Evolutionary conservation across 2,888 invertebrate species (phyloP), one percentile per base, ranked within the genome.

Genomic region (Sepiola atlantica): DNA sequence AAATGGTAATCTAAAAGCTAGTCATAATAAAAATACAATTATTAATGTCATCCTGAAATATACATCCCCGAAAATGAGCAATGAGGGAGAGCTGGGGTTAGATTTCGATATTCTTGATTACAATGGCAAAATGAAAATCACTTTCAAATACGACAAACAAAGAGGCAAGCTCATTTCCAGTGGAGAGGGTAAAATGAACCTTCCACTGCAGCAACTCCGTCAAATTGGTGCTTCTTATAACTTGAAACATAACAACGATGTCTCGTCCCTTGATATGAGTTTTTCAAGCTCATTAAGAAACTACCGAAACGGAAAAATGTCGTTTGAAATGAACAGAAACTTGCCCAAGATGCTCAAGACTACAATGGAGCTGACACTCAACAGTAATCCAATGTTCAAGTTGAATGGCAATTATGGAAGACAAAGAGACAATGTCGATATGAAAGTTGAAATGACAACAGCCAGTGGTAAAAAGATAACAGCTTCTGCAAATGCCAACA

Each of bases 181-280:
- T 55, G 92, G 92, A 0, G 92, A 92, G 18, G 45, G 35, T 4
- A 45, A 92, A 45, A 2, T 92, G 0, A 92, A 92, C 21, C 92
- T 92, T 45, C 92, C 92, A 45, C 6, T 55, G n/a, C 55, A 92
- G 54, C 6, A 45, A 24, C 45, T 92, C 45, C 35, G 55, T 32
- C n/a, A 35, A n/a, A n/a, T 92, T 14, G 28, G 92, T 54, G 92
- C n/a, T 92, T 45, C 92, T 6, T 92, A 92, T 92, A 55, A n/a
- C 18, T n/a, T 92, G 55, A 92, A 92, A 55, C 92, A 92, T 45
- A 92, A 92, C 54, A 20, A 28, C 21, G 92, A 28, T 35, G 20
- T 45, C 3, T 92, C 55, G 10, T 45, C 45, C 54, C 2, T 92
- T 45, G 55, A 92, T 12, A 28, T 92, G n/a, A 55, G 24, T 55